phyloP scores from a whole-genome alignment of 2,797 vertebrate species.

The Steatocranus sp. region DNA sequence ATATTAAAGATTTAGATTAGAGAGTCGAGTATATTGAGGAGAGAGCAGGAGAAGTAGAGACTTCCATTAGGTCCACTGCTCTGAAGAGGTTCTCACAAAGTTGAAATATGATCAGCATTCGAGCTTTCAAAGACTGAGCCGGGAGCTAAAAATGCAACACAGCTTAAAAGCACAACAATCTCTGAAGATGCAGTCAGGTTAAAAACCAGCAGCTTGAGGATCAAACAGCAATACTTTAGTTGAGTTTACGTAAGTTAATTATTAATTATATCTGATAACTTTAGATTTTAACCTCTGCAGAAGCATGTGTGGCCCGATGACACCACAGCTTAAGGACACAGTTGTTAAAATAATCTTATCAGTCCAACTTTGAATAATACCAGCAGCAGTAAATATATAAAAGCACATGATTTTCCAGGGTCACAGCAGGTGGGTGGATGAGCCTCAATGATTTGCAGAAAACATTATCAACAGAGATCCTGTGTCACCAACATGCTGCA shows the following conservation, averaged over 20 bases:
- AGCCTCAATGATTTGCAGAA: not conserved
- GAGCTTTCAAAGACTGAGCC: conserved; percentile 13
- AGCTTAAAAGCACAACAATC: not conserved
- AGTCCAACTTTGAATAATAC: not conserved
- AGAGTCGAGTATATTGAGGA: conserved; percentile 26
- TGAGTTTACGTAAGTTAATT: not conserved
- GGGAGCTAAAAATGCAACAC: conserved; percentile 4
- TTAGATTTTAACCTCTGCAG: not conserved
- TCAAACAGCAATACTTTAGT: not conserved
- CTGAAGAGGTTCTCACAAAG: conserved; percentile 48
- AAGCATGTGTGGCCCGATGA: not conserved
- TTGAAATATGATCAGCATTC: conserved; percentile 65
- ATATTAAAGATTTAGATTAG: conserved; percentile 68
- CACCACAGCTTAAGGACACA: not conserved
- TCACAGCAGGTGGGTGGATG: not conserved
- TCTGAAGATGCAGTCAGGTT: not conserved
- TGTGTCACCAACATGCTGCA: not conserved
- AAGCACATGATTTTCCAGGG: not conserved
- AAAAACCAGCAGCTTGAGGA: not conserved
- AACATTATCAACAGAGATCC: not conserved
- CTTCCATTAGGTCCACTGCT: conserved; percentile 60
- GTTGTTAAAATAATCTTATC: not conserved
- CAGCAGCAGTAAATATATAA: not conserved
- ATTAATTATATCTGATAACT: not conserved
- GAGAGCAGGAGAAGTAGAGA: conserved; percentile 24